Percentiles rank a stretch among this genome's conserved stretches.
Conservation (phyloP, 2,888 invertebrate species). For the Myopa testacea region DNA sequence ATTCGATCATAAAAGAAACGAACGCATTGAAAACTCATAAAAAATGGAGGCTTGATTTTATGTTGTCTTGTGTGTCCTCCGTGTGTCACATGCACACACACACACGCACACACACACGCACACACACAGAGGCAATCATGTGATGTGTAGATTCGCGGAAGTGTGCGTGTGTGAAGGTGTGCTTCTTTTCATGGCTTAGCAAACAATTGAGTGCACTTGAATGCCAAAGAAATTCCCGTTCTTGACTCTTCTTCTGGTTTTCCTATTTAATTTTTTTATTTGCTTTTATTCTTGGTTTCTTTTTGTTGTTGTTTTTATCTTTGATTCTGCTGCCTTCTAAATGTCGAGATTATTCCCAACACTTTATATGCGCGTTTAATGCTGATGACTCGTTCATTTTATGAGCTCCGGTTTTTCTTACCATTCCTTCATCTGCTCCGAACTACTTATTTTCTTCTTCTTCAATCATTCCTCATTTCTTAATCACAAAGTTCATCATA, state of each 20-base stretch:
- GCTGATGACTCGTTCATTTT: slow-evolving; percentile 2
- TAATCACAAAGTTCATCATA: too few relatives aligned
- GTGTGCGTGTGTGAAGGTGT: slow-evolving; percentile 17
- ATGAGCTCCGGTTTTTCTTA: neutral
- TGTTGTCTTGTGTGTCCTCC: slow-evolving; percentile 14
- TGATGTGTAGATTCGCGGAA: neutral
- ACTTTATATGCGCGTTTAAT: slow-evolving; percentile 8
- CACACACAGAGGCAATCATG: neutral
- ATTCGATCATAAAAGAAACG: slow-evolving; percentile 12
- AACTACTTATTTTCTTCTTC: too few relatives aligned
- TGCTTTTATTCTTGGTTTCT: neutral
- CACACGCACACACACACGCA: neutral
- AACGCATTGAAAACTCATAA: slow-evolving; percentile 30
- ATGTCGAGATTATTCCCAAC: slow-evolving; percentile 18
- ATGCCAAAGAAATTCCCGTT: neutral
- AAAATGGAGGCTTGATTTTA: slow-evolving; percentile 22
- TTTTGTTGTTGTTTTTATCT: neutral
- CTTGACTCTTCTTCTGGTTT: neutral
- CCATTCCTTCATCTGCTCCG: neutral
- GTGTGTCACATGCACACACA: neutral
- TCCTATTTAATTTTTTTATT: neutral
- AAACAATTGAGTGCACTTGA: neutral
- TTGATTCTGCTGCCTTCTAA: neutral
- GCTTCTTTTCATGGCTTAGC: neutral
- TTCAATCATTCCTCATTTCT: too few relatives aligned